Evolutionary conservation across 2,113 vertebrate species (phyloP), one percentile per base, ranked within the genome.

Genomic region (Hippocampus mohnikei): DNA sequence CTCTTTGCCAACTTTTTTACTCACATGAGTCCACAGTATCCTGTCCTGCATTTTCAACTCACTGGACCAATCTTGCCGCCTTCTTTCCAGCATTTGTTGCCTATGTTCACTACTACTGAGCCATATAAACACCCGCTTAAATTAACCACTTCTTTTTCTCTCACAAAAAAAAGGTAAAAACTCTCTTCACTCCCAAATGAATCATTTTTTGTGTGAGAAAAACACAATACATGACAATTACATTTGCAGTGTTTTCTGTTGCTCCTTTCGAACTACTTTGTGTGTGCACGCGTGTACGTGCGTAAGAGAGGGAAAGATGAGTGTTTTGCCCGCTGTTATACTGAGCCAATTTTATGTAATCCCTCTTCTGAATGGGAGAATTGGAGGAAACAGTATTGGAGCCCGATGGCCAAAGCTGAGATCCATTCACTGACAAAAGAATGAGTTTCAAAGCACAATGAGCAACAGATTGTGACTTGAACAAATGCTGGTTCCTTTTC

Each of bases 341-440:
- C 58, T 55, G 73, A 86, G 80, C 84, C 85, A 85, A 87, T 84
- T 87, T 85, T 64, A 70, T 67, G 69, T 87, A 88, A 90, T 90
- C 81, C 88, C 67, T 70, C 74, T 77, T 84, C 83, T 65, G 78
- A 88, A 73, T 83, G 77, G 77, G 56, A 70, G 74, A 78, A 81
- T 77, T 73, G 70, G 50, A 77, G 68, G 72, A 78, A 77, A 74
- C 62, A 64, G 53, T 72, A 71, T 82, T 64, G 76, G 53, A 76
- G 69, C 69, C 62, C 65, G 74, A 83, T 80, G 74, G 80, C 84
- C 77, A 79, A 76, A 80, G 70, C 81, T 16, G 64, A 77, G 69
- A 72, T 77, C 80, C 70, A 78, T 88, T 84, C 70, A 76, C 65
- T 81, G 25, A 80, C 80, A 84, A 74, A 67, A 61, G 75, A 73